phyloP scores from a whole-genome alignment of 2,888 invertebrate species.

The Tridacna crocea region DNA sequence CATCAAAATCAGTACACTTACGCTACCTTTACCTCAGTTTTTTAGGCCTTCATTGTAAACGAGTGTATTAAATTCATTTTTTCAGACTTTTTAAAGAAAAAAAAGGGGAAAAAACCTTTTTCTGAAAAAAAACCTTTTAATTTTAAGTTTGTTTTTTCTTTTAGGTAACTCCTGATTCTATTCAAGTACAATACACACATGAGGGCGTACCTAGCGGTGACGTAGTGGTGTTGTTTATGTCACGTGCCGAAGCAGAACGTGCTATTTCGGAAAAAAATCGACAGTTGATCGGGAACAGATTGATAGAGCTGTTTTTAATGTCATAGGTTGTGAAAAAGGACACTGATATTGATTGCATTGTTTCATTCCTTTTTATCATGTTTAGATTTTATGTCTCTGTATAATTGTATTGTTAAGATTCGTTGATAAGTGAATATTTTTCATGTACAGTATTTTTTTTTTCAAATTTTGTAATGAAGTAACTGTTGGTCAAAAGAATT shows the following conservation, averaged over 20 bases:
- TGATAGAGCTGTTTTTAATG: constrained; percentile 85
- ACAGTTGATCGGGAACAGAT: constrained; percentile 84
- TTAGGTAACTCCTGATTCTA: constrained; percentile 84
- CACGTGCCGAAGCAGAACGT: constrained; percentile 85
- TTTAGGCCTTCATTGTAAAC: too few species aligned
- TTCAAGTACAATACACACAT: constrained; percentile 84
- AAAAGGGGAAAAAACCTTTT: too few species aligned
- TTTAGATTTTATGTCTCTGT: constrained; percentile 26
- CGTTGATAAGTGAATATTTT: constrained; percentile 14
- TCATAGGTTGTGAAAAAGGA: constrained; percentile 39
- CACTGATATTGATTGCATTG: neutral
- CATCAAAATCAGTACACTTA: too few species aligned
- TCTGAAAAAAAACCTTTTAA: too few species aligned
- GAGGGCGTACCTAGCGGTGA: constrained; percentile 85
- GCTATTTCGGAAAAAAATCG: constrained; percentile 84
- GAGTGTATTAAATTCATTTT: too few species aligned
- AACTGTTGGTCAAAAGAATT: too few species aligned
- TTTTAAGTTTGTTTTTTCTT: constrained; percentile 35
- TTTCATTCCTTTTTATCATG: neutral
- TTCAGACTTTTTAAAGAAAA: too few species aligned
- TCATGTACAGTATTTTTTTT: neutral
- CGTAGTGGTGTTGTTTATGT: constrained; percentile 84
- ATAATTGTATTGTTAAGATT: constrained; percentile 8
- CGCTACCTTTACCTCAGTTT: too few species aligned
- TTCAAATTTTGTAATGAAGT: too few species aligned